Conservation (phyloP, 2,888 invertebrate species). For the Lobophora halterata region DNA sequence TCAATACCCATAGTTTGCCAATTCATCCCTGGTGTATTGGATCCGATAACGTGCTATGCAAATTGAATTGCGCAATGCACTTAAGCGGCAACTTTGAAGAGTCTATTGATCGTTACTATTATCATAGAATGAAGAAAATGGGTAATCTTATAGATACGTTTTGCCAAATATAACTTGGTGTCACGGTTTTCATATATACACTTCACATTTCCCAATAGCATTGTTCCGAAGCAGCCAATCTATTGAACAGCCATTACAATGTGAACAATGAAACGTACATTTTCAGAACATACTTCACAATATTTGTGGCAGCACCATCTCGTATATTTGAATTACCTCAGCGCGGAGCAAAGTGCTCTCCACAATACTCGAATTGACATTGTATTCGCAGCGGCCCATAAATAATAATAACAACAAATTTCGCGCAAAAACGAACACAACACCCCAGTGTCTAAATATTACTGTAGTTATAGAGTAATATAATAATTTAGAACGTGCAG, state of each 20-base stretch:
- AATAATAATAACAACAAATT: conserved; percentile 32
- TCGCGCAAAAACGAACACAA: conserved; percentile 30
- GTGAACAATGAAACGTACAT: conserved; percentile 29
- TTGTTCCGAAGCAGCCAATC: conserved; percentile 10
- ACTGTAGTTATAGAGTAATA: conserved; percentile 54
- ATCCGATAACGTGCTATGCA: conserved; percentile 55
- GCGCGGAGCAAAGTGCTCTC: conserved; percentile 36
- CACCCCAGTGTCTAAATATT: conserved; percentile 35
- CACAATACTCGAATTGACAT: conserved; percentile 34
- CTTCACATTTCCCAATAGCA: no score
- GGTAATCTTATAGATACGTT: no score
- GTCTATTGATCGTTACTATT: conserved; percentile 46
- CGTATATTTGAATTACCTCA: conserved; percentile 43
- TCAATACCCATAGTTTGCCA: conserved; percentile 32
- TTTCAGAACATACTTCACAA: conserved; percentile 37
- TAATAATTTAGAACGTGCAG: conserved; percentile 58
- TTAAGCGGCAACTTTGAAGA: conserved; percentile 48
- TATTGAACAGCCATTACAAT: conserved; percentile 13
- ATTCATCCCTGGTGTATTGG: conserved; percentile 47
- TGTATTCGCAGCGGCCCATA: conserved; percentile 30
- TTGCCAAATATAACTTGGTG: no score
- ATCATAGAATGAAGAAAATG: no score
- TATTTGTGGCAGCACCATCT: conserved; percentile 39
- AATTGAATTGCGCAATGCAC: conserved; percentile 58
- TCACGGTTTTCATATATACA: no score